Base-by-base conservation (phyloP, 2,888 invertebrate genomes). In the Ophonus ardosiacus region DNA sequence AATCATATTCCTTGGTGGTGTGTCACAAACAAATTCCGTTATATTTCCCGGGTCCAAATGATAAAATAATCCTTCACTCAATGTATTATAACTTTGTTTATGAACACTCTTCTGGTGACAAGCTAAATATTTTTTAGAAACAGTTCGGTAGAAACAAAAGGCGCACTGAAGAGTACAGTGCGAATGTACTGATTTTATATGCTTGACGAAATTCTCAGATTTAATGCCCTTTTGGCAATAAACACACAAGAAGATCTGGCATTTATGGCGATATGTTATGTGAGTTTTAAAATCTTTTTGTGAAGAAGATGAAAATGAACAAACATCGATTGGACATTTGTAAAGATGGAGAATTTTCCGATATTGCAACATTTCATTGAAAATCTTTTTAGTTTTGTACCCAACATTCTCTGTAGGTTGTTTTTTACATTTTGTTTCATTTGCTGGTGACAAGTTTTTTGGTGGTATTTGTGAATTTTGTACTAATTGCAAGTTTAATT, bases 101-200 rank as follows among this genome's bases (percentile, higher is more conserved):
- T 84, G 84, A 63, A n/a, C n/a, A 18, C 91, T 88, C 13, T 89
- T 87, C 63, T 93, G 93, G 89, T 96, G 96, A 6, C 93, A 90
- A 17, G 92, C 92, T 0, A 96, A 94, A 74, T 94, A 93, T 83
- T 93, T 93, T 76, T 92, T 92, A 0, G 93, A 91, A 0, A 93
- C 90, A 0, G 94, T 94, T 74, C 96, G 92, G 89, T 96, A 96
- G 88, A 96, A 94, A 88, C 96, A 96, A 87, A 93, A 92, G 3
- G 91, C 91, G 88, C 96, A 96, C 38, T 94, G 93, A 88, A 91
- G 95, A 38, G 92, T 91, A 88, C 95, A 94, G 81, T 92, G 90
- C 0, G 92, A 93, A 88, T 96, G 96, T 51, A 92, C 91, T 38
- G 93, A 92, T 78, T 94, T 92, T n/a, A 95, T 92, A 88, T 96